These are phyloP conservation scores for Candoia aspera DNA, from an alignment of 2,113 vertebrate species.

Conservation along the genomic window DNA sequence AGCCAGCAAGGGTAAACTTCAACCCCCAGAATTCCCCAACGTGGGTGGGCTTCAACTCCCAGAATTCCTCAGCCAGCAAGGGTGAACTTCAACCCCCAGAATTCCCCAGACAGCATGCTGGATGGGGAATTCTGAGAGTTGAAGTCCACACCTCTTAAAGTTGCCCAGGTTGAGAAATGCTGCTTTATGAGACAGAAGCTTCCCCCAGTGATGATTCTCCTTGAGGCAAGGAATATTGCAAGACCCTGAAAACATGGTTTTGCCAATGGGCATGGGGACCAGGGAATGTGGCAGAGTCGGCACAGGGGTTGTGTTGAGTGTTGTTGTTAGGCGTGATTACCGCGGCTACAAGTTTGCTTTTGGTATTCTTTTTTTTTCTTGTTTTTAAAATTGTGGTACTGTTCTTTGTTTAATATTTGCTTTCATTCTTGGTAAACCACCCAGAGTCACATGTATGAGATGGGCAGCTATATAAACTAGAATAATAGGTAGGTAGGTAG, in stretches of 20 bases:
- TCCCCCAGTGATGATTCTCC: not conserved
- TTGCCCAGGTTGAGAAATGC: too few relatives aligned
- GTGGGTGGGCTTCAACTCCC: not conserved
- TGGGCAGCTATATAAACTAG: not conserved
- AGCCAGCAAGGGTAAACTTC: not conserved
- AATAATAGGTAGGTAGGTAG: not conserved
- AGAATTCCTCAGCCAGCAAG: too few relatives aligned
- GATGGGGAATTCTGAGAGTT: too few relatives aligned
- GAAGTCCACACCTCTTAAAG: not conserved
- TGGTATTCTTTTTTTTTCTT: not conserved
- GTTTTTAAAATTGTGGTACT: not conserved
- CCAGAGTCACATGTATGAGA: not conserved
- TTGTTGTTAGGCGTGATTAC: not conserved
- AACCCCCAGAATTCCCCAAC: too few relatives aligned
- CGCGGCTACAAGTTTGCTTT: not conserved
- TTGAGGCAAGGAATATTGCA: not conserved
- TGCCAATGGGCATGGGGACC: not conserved
- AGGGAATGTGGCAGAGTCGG: too few relatives aligned
- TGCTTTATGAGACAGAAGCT: not conserved
- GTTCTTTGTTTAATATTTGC: not conserved
- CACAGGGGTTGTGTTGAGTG: not conserved
- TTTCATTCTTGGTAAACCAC: not conserved
- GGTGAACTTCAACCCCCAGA: not conserved
- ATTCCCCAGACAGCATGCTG: not conserved
- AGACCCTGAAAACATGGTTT: not conserved